Evolutionary conservation across 1,140 invertebrate species (phyloP).

Genomic region (Solen grandis): DNA sequence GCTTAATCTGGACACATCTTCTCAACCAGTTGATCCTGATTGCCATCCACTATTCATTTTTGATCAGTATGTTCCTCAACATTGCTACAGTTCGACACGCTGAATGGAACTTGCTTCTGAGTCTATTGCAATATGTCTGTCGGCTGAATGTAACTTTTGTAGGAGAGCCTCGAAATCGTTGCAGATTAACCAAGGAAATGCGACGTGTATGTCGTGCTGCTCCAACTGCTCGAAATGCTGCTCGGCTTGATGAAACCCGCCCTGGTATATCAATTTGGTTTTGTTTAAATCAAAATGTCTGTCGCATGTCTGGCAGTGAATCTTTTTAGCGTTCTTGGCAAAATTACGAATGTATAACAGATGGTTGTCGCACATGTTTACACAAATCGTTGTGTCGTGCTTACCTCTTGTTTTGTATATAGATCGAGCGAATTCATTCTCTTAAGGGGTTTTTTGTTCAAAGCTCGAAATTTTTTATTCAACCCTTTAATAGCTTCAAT

Average conservation of each 20-base stretch:
- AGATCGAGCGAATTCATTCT: not conserved
- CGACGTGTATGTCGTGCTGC: constrained; percentile 17
- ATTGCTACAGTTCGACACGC: not conserved
- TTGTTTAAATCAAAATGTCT: not conserved
- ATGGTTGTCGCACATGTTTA: constrained; percentile 1
- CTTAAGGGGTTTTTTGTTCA: not conserved
- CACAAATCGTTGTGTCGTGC: not conserved
- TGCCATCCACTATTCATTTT: not conserved
- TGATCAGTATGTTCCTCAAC: not conserved
- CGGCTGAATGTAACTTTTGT: constrained; percentile 17
- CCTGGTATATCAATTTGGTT: not conserved
- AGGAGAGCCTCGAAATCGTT: constrained; percentile 22
- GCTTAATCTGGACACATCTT: not conserved
- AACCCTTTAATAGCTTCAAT: not conserved
- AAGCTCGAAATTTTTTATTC: not conserved
- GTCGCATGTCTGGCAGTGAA: not conserved
- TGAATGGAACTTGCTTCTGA: constrained; percentile 1
- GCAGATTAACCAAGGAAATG: constrained; percentile 20
- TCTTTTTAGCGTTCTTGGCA: too few species aligned
- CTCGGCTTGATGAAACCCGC: not conserved
- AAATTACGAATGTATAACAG: constrained; percentile 8
- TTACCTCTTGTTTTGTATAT: not conserved
- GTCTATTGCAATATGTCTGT: constrained; percentile 35
- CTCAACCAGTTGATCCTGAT: constrained; percentile 14
- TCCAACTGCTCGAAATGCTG: constrained; percentile 14